phyloP scores from a whole-genome alignment of 2,888 invertebrate species.

The Megalurothrips usitatus region DNA sequence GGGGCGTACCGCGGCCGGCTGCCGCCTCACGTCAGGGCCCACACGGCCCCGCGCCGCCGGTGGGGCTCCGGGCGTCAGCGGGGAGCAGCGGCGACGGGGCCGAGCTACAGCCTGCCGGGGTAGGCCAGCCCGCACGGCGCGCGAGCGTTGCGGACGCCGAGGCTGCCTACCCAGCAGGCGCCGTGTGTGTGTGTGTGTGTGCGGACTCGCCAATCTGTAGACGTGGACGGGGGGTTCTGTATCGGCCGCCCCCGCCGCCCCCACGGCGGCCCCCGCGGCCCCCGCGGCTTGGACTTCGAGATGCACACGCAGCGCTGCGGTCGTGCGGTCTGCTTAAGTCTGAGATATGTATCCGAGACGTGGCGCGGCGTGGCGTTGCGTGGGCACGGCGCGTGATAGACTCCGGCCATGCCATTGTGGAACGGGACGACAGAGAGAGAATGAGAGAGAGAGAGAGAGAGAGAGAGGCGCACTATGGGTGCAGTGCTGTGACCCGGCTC shows the following conservation, averaged over 20 bases:
- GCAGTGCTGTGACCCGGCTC: not conserved
- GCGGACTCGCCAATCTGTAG: no score
- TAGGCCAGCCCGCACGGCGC: no score
- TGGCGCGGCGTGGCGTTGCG: not conserved
- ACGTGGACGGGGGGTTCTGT: no score
- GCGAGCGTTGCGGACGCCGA: no score
- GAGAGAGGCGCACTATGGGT: slow-evolving; percentile 27
- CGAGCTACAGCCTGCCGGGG: no score
- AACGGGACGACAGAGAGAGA: slow-evolving; percentile 30
- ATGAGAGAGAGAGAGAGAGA: slow-evolving; percentile 30
- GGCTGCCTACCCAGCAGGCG: no score
- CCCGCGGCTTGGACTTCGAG: not conserved
- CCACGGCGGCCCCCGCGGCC: no score
- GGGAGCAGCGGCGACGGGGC: not conserved
- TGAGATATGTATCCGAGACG: slow-evolving; percentile 17
- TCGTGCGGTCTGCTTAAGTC: not conserved
- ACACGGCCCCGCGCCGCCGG: not conserved
- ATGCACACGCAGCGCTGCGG: not conserved
- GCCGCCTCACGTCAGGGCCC: no score
- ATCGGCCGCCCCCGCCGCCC: no score
- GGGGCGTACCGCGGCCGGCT: no score
- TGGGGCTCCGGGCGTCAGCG: not conserved
- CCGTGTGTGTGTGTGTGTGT: no score
- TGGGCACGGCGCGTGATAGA: not conserved
- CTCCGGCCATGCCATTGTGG: not conserved